phyloP scores from a whole-genome alignment of 2,888 invertebrate species.

The Coenonympha glycerion region DNA sequence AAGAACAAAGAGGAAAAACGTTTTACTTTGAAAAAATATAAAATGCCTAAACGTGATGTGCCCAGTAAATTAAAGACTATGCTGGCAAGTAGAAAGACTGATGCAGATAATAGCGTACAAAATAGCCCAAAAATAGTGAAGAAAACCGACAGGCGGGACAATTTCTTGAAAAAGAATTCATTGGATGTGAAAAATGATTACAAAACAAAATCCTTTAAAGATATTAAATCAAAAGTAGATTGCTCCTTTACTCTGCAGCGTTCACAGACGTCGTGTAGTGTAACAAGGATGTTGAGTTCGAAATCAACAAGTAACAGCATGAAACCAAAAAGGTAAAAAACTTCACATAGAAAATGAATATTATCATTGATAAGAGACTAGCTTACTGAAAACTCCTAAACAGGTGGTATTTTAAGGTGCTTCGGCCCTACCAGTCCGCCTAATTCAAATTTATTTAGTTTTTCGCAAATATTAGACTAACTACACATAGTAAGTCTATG shows the following conservation, averaged over 20 bases:
- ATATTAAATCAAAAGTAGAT: conserved; percentile 90
- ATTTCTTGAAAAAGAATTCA: conserved; percentile 57
- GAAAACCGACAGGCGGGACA: conserved; percentile 84
- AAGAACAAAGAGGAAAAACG: conserved; percentile 74
- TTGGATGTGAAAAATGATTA: conserved; percentile 86
- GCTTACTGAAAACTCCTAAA: too few species aligned
- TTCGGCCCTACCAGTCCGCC: too few species aligned
- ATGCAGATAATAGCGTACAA: conserved; percentile 73
- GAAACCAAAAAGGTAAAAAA: conserved; percentile 67
- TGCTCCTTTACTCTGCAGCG: conserved; percentile 71
- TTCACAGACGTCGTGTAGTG: conserved; percentile 69
- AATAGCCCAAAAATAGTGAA: conserved; percentile 76
- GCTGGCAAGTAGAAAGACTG: conserved; percentile 76
- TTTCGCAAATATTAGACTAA: too few species aligned
- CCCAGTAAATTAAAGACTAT: conserved; percentile 85
- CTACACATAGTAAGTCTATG: too few species aligned
- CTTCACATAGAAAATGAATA: too few species aligned
- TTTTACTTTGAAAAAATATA: conserved; percentile 80
- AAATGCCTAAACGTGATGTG: conserved; percentile 86
- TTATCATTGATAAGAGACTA: too few species aligned
- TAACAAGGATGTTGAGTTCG: conserved; percentile 65
- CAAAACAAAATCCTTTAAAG: conserved; percentile 84
- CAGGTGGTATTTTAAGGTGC: too few species aligned
- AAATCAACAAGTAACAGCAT: conserved; percentile 59
- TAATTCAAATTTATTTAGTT: too few species aligned